Percentiles rank a stretch among this genome's conserved stretches.
phyloP scores from a whole-genome alignment of 2,888 invertebrate genomes.

The Clistopyga incitator region DNA sequence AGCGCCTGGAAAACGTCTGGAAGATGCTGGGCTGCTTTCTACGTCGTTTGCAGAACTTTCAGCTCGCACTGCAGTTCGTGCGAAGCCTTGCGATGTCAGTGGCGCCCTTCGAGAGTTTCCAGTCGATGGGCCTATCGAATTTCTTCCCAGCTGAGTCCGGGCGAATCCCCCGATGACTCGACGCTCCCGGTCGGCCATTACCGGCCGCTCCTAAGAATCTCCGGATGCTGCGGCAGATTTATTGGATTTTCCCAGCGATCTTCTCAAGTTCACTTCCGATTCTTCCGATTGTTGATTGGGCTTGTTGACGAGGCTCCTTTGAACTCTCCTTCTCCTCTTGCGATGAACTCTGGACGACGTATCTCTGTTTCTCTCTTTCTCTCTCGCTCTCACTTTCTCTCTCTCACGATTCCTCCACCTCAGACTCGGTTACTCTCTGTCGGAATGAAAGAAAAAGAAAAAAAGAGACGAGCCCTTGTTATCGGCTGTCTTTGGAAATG shows the following conservation, averaged over 20 bases:
- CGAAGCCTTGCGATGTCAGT: constrained; percentile 18
- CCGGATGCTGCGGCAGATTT: background rate
- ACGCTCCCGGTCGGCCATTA: constrained; percentile 75
- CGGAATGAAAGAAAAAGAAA: constrained; percentile 56
- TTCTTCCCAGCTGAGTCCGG: constrained; percentile 71
- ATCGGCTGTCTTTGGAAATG: constrained; percentile 30
- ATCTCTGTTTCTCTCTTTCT: too few species aligned
- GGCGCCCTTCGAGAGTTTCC: constrained; percentile 54
- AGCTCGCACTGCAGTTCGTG: constrained; percentile 15
- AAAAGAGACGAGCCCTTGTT: constrained; percentile 60
- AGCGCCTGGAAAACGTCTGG: constrained; percentile 55
- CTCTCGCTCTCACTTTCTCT: too few species aligned
- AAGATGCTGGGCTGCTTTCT: constrained; percentile 32
- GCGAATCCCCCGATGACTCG: constrained; percentile 69
- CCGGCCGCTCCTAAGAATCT: constrained; percentile 49
- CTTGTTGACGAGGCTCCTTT: background rate
- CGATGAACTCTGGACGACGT: background rate
- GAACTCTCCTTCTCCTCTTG: background rate
- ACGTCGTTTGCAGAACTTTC: constrained; percentile 30
- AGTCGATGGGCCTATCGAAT: constrained; percentile 70
- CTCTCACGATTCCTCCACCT: constrained; percentile 25
- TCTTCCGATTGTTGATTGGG: background rate
- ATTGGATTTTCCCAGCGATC: background rate
- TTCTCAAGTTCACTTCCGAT: background rate
- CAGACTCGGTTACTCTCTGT: constrained; percentile 56